Conservation (phyloP, 1,140 invertebrate genomes). For the Sycophaga agraensis region DNA sequence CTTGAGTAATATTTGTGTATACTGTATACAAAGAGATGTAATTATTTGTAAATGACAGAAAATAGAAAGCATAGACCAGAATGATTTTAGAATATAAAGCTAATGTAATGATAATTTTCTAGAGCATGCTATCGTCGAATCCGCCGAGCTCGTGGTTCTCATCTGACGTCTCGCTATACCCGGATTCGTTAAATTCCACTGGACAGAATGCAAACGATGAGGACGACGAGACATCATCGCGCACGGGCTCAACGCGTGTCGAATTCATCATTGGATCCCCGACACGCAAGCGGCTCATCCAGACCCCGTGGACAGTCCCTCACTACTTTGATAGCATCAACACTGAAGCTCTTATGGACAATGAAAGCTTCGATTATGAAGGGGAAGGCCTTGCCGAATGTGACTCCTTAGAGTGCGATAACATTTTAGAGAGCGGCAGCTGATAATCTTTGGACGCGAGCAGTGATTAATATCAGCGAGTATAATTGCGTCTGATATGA, state of each 20-base stretch:
- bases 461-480: too few relatives aligned
- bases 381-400: conserved; percentile 61
- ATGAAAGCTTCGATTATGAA: conserved; percentile 47
- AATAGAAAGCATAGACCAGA: too few relatives aligned
- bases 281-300: conserved; percentile 44
- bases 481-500: too few relatives aligned
- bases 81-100: too few relatives aligned
- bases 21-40: too few relatives aligned
- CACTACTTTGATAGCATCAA: conserved; percentile 63
- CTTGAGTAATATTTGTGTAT: too few relatives aligned
- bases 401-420: conserved; percentile 57
- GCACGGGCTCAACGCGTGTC: conserved; percentile 48
- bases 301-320: conserved; percentile 39
- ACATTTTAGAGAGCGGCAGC: background rate
- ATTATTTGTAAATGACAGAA: too few relatives aligned
- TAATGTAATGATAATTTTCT: conserved; percentile 30
- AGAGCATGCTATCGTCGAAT: conserved; percentile 44
- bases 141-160: conserved; percentile 56
- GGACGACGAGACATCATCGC: conserved; percentile 39
- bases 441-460: background rate
- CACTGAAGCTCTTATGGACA: conserved; percentile 44
- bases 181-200: conserved; percentile 50
- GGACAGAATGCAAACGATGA: background rate
- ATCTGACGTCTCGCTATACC: conserved; percentile 48
- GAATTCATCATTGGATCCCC: conserved; percentile 54